Conservation (phyloP, 2,797 vertebrate genomes). For the Aldrovandia affinis region DNA sequence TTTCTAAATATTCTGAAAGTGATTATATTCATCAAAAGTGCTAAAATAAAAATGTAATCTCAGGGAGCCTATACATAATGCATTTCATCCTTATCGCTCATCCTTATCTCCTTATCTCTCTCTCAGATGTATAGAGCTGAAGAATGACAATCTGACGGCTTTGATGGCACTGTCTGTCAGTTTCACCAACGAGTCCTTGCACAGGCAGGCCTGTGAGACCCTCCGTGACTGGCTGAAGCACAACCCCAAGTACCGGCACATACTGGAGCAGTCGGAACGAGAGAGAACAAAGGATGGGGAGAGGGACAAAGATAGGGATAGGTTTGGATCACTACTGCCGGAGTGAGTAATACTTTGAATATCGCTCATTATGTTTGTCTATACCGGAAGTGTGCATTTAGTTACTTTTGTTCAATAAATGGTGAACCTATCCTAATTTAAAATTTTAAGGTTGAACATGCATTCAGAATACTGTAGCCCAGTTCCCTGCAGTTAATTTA, state of each 20-base stretch:
- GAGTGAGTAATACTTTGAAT: slow-evolving; percentile 82
- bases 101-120: not conserved
- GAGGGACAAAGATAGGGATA: slow-evolving; percentile 73
- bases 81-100: no score
- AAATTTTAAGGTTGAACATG: not conserved
- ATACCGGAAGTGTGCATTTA: not conserved
- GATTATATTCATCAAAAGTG: no score
- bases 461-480: not conserved
- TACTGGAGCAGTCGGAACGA: slow-evolving; percentile 75
- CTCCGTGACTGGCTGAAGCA: slow-evolving; percentile 92
- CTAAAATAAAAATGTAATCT: no score
- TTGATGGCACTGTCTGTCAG: slow-evolving; percentile 97
- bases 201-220: slow-evolving; percentile 96
- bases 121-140: slow-evolving; percentile 89
- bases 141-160: slow-evolving; percentile 91
- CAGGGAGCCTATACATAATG: no score
- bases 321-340: slow-evolving; percentile 86
- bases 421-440: not conserved
- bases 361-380: not conserved
- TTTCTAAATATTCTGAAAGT: no score
- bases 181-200: slow-evolving; percentile 96
- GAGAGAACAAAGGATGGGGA: slow-evolving; percentile 63
- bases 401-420: not conserved
- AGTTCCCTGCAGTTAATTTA: not conserved
- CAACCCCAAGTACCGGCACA: slow-evolving; percentile 82